phyloP scores from a whole-genome alignment of 2,888 invertebrate species.

The Sycophila texana region DNA sequence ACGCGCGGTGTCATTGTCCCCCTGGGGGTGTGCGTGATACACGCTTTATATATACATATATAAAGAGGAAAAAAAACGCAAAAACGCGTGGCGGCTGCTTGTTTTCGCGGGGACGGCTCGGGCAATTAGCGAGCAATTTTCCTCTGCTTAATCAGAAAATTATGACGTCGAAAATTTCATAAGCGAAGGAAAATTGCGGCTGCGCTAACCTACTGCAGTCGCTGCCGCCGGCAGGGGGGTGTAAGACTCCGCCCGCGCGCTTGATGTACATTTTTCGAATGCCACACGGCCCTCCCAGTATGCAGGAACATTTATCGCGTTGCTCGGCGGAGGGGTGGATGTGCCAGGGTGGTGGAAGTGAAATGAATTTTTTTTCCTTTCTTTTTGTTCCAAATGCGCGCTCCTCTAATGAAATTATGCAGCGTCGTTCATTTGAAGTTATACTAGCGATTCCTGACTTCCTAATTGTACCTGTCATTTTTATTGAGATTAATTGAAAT shows the following conservation, averaged over 20 bases:
- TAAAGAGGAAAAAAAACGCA: no score
- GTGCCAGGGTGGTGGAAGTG: background rate
- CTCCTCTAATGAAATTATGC: background rate
- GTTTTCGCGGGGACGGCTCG: constrained; percentile 16
- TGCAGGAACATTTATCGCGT: constrained; percentile 13
- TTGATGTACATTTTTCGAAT: constrained; percentile 44
- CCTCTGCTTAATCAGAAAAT: constrained; percentile 50
- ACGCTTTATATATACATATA: no score
- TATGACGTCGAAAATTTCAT: constrained; percentile 52
- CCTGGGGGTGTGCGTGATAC: background rate
- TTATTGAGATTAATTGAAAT: no score
- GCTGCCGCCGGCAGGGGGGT: background rate
- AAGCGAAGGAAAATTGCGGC: constrained; percentile 50
- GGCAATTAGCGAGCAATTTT: constrained; percentile 58
- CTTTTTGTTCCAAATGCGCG: background rate
- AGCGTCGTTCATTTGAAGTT: background rate
- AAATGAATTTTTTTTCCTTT: constrained; percentile 42
- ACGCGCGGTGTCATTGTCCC: background rate
- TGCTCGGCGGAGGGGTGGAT: background rate
- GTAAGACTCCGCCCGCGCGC: no score
- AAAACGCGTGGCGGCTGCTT: background rate
- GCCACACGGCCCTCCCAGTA: constrained; percentile 11
- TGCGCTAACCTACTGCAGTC: background rate
- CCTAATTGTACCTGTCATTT: no score
- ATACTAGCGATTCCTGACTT: no score